These are phyloP conservation scores for Cephalopholis sonnerati DNA, from an alignment of 2,113 vertebrate species.

Conservation along the genomic window DNA sequence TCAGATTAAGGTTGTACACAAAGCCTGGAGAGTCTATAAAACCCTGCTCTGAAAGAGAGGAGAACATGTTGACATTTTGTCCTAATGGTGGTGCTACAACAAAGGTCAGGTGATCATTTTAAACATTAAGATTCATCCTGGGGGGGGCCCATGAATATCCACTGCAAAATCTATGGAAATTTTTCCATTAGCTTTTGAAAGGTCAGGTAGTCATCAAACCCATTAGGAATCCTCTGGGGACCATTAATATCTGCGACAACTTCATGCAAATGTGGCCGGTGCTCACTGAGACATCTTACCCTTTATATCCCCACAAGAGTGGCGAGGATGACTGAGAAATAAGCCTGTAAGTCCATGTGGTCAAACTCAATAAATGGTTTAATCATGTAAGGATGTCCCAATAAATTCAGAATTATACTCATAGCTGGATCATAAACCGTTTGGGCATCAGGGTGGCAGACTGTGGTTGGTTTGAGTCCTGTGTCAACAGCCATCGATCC, in stretches of 20 bases:
- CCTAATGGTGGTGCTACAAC: not conserved
- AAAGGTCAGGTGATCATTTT: slow-evolving; percentile 37
- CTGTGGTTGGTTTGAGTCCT: not conserved
- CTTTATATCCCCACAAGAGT: not conserved
- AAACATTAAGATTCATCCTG: slow-evolving; percentile 16
- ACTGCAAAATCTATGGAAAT: slow-evolving; percentile 12
- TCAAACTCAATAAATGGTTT: not conserved
- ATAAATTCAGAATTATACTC: not conserved
- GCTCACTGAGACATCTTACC: not conserved
- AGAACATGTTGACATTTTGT: slow-evolving; percentile 5
- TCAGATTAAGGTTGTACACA: not conserved
- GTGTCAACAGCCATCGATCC: not conserved
- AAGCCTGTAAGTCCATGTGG: not conserved
- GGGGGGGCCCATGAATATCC: slow-evolving; percentile 8
- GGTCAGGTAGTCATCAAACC: slow-evolving; percentile 10
- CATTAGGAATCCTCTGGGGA: slow-evolving; percentile 4
- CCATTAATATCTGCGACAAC: not conserved
- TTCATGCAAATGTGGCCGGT: not conserved
- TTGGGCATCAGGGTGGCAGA: not conserved
- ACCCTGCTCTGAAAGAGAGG: not conserved
- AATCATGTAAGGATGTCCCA: not conserved
- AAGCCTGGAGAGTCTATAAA: not conserved
- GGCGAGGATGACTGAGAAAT: not conserved
- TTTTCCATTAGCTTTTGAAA: slow-evolving; percentile 20
- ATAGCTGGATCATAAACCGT: not conserved